Evolutionary conservation across 1,140 invertebrate genomes (phyloP).

Genomic region (Trialeurodes vaporariorum): DNA sequence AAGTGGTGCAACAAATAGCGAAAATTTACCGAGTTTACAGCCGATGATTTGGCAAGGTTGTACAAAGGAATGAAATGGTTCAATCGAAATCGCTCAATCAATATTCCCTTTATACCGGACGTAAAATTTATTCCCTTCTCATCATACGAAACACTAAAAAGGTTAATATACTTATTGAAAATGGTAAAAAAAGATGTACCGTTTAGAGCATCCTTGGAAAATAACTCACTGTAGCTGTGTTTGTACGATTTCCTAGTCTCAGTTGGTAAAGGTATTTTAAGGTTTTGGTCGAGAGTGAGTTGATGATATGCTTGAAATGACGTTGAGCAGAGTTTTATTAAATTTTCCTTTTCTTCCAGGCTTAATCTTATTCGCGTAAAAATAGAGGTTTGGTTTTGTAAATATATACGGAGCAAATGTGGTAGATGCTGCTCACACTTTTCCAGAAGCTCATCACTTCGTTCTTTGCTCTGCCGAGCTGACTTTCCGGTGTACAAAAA

Average conservation of each 20-base stretch:
- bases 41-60: background rate
- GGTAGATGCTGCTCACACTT: background rate
- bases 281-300: background rate
- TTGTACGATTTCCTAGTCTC: too few species aligned
- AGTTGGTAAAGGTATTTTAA: too few species aligned
- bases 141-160: background rate
- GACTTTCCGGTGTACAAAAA: background rate
- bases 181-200: background rate
- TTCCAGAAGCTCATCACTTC: background rate
- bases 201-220: background rate
- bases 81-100: background rate
- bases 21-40: background rate
- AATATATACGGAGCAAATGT: background rate
- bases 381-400: background rate
- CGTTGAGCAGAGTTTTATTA: background rate
- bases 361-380: background rate
- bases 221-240: background rate
- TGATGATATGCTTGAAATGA: too few species aligned
- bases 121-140: background rate
- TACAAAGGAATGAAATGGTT: background rate
- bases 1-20: background rate
- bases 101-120: background rate
- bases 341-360: background rate
- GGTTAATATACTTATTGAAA: background rate
- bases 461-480: background rate